A percentile compares a stretch with the other conserved stretches of the same genome.
phyloP scores from a whole-genome alignment of 2,113 vertebrate genomes.

The Dolichallabes microphthalmus region DNA sequence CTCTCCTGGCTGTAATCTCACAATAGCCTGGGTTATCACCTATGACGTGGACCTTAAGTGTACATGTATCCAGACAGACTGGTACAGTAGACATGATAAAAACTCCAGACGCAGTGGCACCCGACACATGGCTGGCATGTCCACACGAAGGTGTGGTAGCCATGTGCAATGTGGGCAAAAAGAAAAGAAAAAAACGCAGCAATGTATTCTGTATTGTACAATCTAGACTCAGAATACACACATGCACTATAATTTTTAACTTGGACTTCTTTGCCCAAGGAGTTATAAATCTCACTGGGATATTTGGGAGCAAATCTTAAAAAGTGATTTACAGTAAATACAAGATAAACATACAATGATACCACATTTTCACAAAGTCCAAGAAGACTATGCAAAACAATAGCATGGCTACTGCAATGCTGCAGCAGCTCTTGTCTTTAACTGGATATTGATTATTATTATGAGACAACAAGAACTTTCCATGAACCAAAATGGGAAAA shows the following conservation, averaged over 20 bases:
- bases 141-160: conserved; percentile 20
- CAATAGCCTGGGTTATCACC: conserved; percentile 46
- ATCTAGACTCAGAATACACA: no score
- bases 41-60: conserved; percentile 1
- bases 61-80: conserved; percentile 27
- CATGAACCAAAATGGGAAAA: background rate
- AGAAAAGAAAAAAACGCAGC: background rate
- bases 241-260: no score
- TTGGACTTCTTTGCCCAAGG: no score
- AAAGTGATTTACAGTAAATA: conserved; percentile 64
- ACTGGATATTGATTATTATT: background rate
- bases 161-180: conserved; percentile 48
- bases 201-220: no score
- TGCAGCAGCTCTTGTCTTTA: background rate
- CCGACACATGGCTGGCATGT: conserved; percentile 55
- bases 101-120: conserved; percentile 46
- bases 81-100: conserved; percentile 39
- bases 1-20: conserved; percentile 60
- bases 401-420: background rate
- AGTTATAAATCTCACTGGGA: no score
- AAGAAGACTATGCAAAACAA: background rate
- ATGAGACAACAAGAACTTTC: background rate
- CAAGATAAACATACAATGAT: conserved; percentile 55
- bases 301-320: conserved; percentile 55
- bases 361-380: background rate